Evolutionary conservation across 1,140 invertebrate species (phyloP), one percentile per base, ranked within the genome.

Genomic region (Diabrotica undecimpunctata): DNA sequence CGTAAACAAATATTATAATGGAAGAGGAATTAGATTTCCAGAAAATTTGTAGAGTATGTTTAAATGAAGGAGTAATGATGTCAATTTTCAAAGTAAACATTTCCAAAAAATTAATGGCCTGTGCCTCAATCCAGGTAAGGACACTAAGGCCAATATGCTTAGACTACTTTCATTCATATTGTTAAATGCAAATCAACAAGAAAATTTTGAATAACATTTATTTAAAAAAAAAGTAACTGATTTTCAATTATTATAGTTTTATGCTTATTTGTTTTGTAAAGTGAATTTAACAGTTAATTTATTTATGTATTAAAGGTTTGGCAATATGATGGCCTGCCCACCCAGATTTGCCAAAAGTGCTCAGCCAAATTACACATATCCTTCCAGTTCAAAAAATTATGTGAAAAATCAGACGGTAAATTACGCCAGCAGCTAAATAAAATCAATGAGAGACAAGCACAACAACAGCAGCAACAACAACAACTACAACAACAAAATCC

Each of bases 321-420:
- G 79, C 79, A 76, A 68, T 79, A 80, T 71, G 80, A 81, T 70
- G 76, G 77, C 35, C 62, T 81, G 14, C 80, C 80, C 14, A 67
- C 71, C 13, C 80, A 81, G 69, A 80, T 81, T 13, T 81, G 80
- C 65, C 77, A 78, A 58, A 79, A 77, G 66, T 81, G 80, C 68
- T 73, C 74, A n/a, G 76, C 78, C 9, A 80, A 79, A 65, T 66
- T 81, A 57, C 79, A 81, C 62, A 78, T 80, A 57, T 75, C 78
- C 0, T 80, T 77, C 68, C 79, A 80, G 66, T 80, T 81, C 60
- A 81, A 79, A 72, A 79, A 75, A 66, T 75, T 72, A 62, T 79
- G 79, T 55, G 79, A 81, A 70, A 79, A 74, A 63, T 76, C 78
- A 46, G 79, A 81, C 68, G 62, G 75, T 10, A 78, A 77, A 67